Base-by-base conservation (phyloP, 2,888 invertebrate genomes). In the Parnassius glacialis region DNA sequence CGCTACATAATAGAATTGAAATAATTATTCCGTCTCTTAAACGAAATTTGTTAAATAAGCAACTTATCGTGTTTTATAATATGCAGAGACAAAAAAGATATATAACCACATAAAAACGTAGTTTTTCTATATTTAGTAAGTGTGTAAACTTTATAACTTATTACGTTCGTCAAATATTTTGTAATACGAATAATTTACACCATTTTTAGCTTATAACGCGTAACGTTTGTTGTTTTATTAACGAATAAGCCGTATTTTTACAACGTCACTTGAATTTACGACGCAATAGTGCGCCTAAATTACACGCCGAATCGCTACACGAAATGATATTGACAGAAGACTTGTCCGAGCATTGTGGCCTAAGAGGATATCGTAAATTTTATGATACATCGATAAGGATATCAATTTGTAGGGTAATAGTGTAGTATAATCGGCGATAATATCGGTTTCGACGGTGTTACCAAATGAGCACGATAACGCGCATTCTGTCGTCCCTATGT, bases 351-450 rank as follows among this genome's bases (percentile, higher is more conserved):
- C 70, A 83, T 84, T 85, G 81, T 79, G 68, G 68, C 71, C 69
- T 69, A 72, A 74, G 76, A 71, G 78, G 71, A 69, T 79, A 78
- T 84, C 84, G 78, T 87, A 84, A 85, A 85, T 76, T 87, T 87
- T 88, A 87, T 78, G 85, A 86, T 82, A 79, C 68, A 69, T 60
- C 68, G 87, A 86, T 87, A 87, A 80, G 71, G 74, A 72, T 84
- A 87, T 85, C 85, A 86, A 84, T 85, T 85, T 83, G 84, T 81
- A 78, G 80, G 75, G 76, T 82, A 81, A 79, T 81, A 77, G 79
- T 77, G 67, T 66, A 65, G 69, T 63, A 74, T 81, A 79, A 84
- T 83, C 83, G 71, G 64, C 64, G 85, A 85, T 87, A 85, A 75
- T 75, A 71, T 69, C 70, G 72, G 73, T 71, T 77, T 75, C 70